Base-by-base conservation (phyloP, 2,888 invertebrate genomes). In the Drosophila neoperkinsi region DNA sequence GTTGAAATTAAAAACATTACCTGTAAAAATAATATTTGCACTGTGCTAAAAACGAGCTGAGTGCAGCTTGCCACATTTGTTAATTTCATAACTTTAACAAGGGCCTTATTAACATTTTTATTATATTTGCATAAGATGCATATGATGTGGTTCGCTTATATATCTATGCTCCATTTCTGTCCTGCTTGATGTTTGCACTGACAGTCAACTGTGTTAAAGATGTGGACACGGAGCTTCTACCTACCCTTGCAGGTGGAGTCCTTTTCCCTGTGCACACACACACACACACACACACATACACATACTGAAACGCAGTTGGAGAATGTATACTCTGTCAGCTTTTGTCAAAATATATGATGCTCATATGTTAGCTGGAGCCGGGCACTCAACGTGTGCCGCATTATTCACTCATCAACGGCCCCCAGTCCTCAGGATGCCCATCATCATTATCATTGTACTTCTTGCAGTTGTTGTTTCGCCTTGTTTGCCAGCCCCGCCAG, bases 261-360 rank as follows among this genome's bases (percentile, higher is more conserved):
- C 72, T 74, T 81, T 63, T 79, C 58, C n/a, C 61, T 67, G 57
- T 67, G 36, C 62, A 52, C 30, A 62, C 56, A 49, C 34, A 63
- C 30, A 41, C 11, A 41, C 11, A 52, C 13, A 53, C 16, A 59
- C 25, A 56, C 51, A 34, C 38, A 60, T 50, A 64, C 34, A 66
- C 25, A 62, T 16, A 60, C 9, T 21, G 49, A 46, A 25, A 43
- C 51, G 56, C 10, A 60, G 33, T 38, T 51, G 56, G 60, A 50
- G 56, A 56, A 52, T 61, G 63, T 46, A 79, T 30, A 52, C 43
- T 69, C 25, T 60, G 67, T 61, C 72, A 66, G 84, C 81, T 74
- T 82, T 83, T 86, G 82, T 75, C 86, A 83, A 83, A 83, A 85
- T 86, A 85, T 83, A 83, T 86, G 82, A 83, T 73, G 83, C 86